Conservation (phyloP, 2,888 invertebrate species). For the Dichetophora obliterata region DNA sequence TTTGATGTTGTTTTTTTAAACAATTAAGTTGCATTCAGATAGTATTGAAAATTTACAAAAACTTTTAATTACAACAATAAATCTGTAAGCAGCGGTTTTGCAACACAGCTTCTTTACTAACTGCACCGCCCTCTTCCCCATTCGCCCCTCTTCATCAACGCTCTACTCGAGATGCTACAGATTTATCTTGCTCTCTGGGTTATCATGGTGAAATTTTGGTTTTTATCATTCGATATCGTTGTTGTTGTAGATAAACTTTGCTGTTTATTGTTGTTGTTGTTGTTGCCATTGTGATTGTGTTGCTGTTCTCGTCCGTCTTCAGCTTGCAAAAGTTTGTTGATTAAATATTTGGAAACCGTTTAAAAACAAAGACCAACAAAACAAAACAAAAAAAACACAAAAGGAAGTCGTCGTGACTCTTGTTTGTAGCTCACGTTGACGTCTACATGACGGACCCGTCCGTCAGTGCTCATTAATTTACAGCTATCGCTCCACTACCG, state of each 20-base stretch:
- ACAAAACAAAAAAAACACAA: not conserved
- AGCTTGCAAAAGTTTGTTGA: conserved; percentile 24
- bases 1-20: too few relatives aligned
- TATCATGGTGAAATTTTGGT: conserved; percentile 1
- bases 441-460: conserved; percentile 12
- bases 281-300: not conserved
- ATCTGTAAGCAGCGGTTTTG: not conserved
- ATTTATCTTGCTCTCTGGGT: not conserved
- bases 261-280: not conserved
- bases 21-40: too few relatives aligned
- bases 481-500: not conserved
- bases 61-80: not conserved
- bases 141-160: not conserved
- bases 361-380: too few relatives aligned
- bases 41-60: too few relatives aligned
- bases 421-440: conserved; percentile 5
- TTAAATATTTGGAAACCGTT: conserved; percentile 21
- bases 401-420: not conserved
- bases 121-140: not conserved
- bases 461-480: conserved; percentile 15
- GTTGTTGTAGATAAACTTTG: not conserved
- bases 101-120: not conserved
- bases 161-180: not conserved
- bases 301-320: not conserved
- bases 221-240: not conserved